These are phyloP conservation scores for Hypotaenidia okinawae DNA, from an alignment of 2,797 vertebrate genomes.

Conservation along the genomic window DNA sequence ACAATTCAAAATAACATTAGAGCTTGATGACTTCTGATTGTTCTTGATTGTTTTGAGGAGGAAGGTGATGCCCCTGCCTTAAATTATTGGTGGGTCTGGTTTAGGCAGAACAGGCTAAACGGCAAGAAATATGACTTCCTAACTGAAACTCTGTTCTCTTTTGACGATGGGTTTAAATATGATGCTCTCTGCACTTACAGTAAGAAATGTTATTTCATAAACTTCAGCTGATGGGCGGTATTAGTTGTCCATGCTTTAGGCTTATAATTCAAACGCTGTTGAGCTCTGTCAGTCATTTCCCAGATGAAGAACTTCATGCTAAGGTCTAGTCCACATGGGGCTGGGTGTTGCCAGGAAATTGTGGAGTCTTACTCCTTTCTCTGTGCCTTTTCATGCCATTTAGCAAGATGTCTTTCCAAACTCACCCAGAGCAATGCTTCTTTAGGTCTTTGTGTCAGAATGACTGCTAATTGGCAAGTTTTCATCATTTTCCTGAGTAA, in stretches of 20 bases:
- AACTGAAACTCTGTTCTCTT: neutral
- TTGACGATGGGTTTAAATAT: neutral
- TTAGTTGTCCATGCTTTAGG: neutral
- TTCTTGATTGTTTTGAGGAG: neutral
- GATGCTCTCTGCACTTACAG: neutral
- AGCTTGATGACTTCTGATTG: neutral
- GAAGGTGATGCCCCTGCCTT: neutral
- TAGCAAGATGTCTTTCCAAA: neutral
- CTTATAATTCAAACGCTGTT: neutral
- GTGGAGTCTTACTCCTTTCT: neutral
- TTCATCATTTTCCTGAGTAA: neutral
- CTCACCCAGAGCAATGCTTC: neutral
- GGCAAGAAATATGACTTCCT: neutral
- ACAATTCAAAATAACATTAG: neutral
- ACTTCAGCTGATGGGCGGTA: neutral
- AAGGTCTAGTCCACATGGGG: neutral
- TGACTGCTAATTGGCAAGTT: neutral
- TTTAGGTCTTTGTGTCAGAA: neutral
- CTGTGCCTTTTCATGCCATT: neutral
- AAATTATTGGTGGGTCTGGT: neutral
- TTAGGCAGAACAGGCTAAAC: neutral
- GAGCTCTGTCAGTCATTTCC: neutral
- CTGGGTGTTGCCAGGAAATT: neutral
- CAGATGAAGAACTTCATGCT: neutral
- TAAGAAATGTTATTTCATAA: neutral